These are phyloP conservation scores for Mylabris phalerata DNA, from an alignment of 1,140 invertebrate genomes.

Conservation along the genomic window DNA sequence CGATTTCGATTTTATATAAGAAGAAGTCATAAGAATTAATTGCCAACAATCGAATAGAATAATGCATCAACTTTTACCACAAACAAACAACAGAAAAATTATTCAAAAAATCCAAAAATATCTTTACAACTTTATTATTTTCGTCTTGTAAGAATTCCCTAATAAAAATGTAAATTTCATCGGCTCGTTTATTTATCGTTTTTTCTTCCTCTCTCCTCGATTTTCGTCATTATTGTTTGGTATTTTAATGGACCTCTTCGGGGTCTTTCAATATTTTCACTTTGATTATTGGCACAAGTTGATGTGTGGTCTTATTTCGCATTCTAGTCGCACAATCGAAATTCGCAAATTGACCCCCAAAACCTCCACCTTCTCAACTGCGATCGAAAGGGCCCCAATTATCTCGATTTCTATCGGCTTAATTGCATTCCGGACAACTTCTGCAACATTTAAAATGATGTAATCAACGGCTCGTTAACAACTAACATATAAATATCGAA, in stretches of 20 bases:
- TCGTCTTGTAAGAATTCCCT: constrained; percentile 7
- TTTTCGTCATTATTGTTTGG: neutral
- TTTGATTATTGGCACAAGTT: neutral
- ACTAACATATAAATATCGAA: neutral
- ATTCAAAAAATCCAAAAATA: neutral
- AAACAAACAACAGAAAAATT: too few species aligned
- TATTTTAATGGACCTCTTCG: constrained; percentile 6
- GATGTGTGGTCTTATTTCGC: constrained; percentile 11
- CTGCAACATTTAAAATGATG: too few species aligned
- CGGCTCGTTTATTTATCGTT: neutral
- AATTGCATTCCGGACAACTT: too few species aligned
- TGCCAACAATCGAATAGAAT: neutral
- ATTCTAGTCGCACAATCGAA: constrained; percentile 2
- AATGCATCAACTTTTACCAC: too few species aligned
- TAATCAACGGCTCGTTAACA: too few species aligned
- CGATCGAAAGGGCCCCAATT: too few species aligned
- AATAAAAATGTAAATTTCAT: constrained; percentile 14
- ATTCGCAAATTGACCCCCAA: neutral
- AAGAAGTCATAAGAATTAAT: constrained; percentile 26
- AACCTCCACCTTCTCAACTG: too few species aligned
- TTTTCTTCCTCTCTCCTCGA: too few species aligned
- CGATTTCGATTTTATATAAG: constrained; percentile 18
- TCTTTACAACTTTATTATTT: constrained; percentile 13
- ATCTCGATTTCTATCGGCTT: too few species aligned
- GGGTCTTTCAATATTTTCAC: constrained; percentile 8